phyloP scores from a whole-genome alignment of 1,140 invertebrate species.

The Ladona fulva region DNA sequence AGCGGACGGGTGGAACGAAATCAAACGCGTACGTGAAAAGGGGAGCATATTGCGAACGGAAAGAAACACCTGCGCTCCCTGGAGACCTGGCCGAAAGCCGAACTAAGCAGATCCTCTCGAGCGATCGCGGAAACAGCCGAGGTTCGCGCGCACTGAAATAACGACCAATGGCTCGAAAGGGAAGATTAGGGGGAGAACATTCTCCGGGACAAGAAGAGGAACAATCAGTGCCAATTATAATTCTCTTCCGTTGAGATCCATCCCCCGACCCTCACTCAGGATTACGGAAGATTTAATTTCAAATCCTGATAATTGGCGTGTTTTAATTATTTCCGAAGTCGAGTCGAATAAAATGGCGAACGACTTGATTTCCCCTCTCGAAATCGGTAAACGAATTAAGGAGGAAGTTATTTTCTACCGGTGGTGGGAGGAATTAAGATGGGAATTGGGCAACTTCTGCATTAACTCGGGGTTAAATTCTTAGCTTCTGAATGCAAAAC shows the following conservation, averaged over 20 bases:
- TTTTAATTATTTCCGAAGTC: not conserved
- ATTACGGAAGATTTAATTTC: not conserved
- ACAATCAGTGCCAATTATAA: not conserved
- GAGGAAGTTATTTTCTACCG: no score
- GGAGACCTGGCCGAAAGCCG: not conserved
- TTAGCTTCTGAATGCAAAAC: no score
- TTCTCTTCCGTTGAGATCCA: not conserved
- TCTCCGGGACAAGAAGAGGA: not conserved
- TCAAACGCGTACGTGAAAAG: not conserved
- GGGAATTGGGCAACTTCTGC: no score
- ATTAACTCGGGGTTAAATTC: no score
- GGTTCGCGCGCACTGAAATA: not conserved
- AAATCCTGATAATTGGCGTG: conserved; percentile 1
- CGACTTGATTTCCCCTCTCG: not conserved
- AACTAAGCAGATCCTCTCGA: not conserved
- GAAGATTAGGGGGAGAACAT: not conserved
- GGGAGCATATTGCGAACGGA: not conserved
- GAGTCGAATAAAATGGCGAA: not conserved
- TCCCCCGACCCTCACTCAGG: not conserved
- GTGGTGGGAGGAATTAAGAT: no score
- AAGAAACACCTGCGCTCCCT: not conserved
- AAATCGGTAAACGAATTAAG: not conserved
- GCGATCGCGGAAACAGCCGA: not conserved
- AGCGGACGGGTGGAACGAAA: no score
- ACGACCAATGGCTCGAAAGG: not conserved